These are phyloP conservation scores for Otolemur garnettii DNA, from an alignment of 2,113 vertebrate genomes.

Conservation along the genomic window DNA sequence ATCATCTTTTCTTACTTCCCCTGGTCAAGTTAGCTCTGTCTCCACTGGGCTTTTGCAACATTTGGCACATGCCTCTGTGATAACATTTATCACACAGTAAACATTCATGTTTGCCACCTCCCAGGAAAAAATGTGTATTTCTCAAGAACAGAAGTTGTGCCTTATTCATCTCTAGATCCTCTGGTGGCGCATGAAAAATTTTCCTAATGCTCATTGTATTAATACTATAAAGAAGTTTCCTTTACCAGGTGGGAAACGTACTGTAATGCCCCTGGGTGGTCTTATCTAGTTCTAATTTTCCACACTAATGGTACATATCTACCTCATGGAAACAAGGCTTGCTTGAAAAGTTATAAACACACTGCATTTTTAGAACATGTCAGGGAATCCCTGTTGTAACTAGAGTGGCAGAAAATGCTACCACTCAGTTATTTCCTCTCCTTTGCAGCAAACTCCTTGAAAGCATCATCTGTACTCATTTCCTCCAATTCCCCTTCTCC, in stretches of 20 bases:
- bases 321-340: background rate
- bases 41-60: background rate
- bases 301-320: background rate
- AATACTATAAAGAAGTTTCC: background rate
- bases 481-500: background rate
- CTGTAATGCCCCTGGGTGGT: background rate
- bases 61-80: background rate
- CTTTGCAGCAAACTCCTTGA: background rate
- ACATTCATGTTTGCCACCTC: background rate
- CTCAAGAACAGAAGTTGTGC: background rate
- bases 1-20: background rate
- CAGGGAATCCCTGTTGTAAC: background rate
- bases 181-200: background rate
- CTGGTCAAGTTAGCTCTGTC: background rate
- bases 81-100: background rate
- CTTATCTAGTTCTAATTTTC: conserved; percentile 15
- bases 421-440: background rate
- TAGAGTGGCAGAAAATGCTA: background rate
- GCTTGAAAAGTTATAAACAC: background rate
- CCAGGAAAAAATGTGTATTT: background rate
- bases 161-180: conserved; percentile 1
- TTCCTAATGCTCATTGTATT: background rate
- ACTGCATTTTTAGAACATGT: background rate
- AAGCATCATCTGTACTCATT: background rate
- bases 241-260: conserved; percentile 1